Conservation (phyloP, 2,888 invertebrate species). For the Alcis repandata region DNA sequence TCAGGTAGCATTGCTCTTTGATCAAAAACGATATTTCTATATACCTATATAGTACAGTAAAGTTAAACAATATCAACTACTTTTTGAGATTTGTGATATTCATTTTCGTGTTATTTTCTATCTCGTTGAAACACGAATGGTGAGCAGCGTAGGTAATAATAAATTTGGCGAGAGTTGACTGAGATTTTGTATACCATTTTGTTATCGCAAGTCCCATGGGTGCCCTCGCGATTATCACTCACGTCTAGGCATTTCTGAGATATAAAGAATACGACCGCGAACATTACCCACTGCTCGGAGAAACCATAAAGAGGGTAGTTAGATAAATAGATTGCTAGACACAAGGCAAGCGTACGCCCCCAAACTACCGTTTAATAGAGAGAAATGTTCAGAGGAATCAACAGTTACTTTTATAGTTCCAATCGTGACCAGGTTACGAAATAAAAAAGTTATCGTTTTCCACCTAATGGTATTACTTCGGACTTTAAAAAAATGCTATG, state of each 20-base stretch:
- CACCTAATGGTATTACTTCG: neutral
- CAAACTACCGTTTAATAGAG: conserved; percentile 75
- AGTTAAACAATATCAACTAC: too few relatives aligned
- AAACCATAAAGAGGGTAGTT: conserved; percentile 74
- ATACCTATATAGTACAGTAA: too few relatives aligned
- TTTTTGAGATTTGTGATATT: too few relatives aligned
- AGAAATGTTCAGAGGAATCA: conserved; percentile 72
- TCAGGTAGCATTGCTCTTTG: too few relatives aligned
- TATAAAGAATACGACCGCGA: conserved; percentile 51
- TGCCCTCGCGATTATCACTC: conserved; percentile 40
- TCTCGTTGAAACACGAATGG: too few relatives aligned
- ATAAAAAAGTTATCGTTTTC: conserved; percentile 51
- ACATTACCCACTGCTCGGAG: conserved; percentile 62
- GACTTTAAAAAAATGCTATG: neutral
- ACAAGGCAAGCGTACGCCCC: conserved; percentile 62
- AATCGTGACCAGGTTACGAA: conserved; percentile 64
- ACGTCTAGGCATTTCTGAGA: conserved; percentile 41
- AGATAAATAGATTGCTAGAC: conserved; percentile 73
- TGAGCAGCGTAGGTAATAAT: too few relatives aligned
- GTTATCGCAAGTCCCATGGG: conserved; percentile 31
- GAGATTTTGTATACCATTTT: conserved; percentile 1
- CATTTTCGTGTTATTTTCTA: too few relatives aligned
- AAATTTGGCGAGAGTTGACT: neutral
- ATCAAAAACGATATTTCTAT: too few relatives aligned
- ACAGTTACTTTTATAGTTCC: conserved; percentile 70